phyloP scores from a whole-genome alignment of 2,797 vertebrate genomes.

The Enteromius fasciolatus region DNA sequence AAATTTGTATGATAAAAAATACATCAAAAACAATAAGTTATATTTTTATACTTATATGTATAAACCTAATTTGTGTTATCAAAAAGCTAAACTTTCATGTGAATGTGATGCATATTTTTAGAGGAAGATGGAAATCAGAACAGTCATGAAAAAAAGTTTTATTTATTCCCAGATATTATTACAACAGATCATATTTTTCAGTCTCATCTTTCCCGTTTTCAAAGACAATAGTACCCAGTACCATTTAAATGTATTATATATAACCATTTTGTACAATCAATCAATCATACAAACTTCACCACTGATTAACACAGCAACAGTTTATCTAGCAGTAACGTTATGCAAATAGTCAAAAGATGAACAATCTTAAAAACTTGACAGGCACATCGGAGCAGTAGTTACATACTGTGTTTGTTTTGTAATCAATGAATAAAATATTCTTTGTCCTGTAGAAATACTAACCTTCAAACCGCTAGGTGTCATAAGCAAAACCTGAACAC shows the following conservation, averaged over 20 bases:
- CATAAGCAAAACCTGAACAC: neutral
- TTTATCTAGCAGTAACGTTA: neutral
- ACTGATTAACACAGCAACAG: neutral
- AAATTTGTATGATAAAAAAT: neutral
- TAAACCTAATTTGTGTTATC: neutral
- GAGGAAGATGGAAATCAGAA: neutral
- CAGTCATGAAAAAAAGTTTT: neutral
- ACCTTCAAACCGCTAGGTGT: neutral
- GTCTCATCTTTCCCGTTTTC: neutral
- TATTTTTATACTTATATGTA: no score
- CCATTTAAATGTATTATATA: neutral
- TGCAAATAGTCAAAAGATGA: neutral
- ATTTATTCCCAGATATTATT: neutral
- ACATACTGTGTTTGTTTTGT: neutral
- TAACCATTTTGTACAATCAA: neutral
- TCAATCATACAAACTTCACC: neutral
- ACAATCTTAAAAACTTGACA: neutral
- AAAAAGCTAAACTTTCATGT: neutral
- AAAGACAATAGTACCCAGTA: neutral
- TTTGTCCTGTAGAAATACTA: neutral
- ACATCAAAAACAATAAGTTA: neutral
- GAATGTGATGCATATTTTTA: neutral
- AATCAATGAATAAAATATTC: neutral
- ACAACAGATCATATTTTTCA: conserved; percentile 3
- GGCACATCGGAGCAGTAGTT: neutral